Conservation (phyloP, 35 echinoderm and acorn worm species). For the Acanthaster planci region DNA sequence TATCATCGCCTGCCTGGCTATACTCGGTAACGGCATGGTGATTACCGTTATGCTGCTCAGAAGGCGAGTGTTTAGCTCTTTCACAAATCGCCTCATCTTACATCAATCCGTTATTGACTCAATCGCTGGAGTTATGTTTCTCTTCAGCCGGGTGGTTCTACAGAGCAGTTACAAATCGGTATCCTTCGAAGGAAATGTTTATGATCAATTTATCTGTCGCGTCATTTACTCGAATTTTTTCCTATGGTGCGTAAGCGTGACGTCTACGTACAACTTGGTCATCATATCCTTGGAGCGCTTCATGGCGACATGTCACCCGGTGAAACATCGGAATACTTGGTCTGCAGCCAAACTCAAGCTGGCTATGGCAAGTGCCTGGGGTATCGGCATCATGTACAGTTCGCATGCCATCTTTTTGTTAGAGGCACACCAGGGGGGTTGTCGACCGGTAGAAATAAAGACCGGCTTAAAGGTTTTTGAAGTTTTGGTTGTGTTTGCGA, state of each 20-base stretch:
- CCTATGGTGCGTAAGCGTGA: background rate
- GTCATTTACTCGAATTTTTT: no score
- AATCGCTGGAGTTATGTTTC: constrained; percentile 49
- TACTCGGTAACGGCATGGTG: constrained; percentile 60
- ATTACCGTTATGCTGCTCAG: constrained; percentile 61
- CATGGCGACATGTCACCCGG: constrained; percentile 70
- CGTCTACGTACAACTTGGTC: constrained; percentile 81
- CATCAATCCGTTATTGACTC: constrained; percentile 75
- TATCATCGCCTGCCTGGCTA: constrained; percentile 69
- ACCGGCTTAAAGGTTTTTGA: no score
- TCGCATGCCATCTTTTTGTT: background rate
- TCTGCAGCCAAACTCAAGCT: background rate
- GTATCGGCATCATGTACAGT: background rate
- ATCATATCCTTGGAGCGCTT: constrained; percentile 76
- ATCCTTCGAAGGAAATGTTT: no score
- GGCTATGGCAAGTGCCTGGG: background rate
- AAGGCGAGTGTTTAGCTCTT: constrained; percentile 42
- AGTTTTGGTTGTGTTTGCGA: background rate
- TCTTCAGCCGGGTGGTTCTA: background rate
- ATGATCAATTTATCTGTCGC: no score
- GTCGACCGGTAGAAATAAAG: background rate
- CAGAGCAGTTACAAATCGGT: no score
- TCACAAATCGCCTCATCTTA: constrained; percentile 68
- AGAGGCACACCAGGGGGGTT: background rate
- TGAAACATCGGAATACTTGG: constrained; percentile 73